phyloP scores from a whole-genome alignment of 1,140 invertebrate species.

The Agrypnia vestita region DNA sequence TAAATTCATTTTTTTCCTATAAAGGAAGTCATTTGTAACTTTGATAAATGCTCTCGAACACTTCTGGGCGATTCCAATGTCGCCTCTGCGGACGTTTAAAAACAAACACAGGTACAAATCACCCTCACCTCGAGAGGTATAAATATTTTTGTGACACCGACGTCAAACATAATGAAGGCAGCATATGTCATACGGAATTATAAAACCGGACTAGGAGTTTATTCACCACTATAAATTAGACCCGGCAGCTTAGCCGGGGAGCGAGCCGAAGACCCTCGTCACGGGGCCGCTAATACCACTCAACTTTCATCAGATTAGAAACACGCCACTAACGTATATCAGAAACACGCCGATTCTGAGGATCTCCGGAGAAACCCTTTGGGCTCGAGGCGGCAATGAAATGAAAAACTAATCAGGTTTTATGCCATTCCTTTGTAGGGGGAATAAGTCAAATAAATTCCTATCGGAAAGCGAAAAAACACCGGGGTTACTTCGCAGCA shows the following conservation, averaged over 20 bases:
- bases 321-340: conserved; percentile 4
- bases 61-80: conserved; percentile 3
- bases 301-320: conserved; percentile 59
- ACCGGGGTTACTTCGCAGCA: not conserved
- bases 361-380: not conserved
- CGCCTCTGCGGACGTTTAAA: conserved; percentile 2
- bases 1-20: conserved; percentile 18
- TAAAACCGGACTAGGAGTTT: conserved; percentile 26
- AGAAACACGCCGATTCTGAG: not conserved
- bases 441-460: conserved; percentile 30
- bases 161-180: conserved; percentile 48
- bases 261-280: conserved; percentile 50
- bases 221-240: conserved; percentile 56
- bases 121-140: not conserved
- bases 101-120: conserved; percentile 14
- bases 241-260: conserved; percentile 3
- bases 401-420: conserved; percentile 42
- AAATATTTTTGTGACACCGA: conserved; percentile 44
- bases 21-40: conserved; percentile 23
- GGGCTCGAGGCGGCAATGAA: conserved; percentile 10
- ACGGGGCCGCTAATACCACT: conserved; percentile 57
- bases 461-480: not conserved
- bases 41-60: conserved; percentile 6
- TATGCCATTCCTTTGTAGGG: conserved; percentile 22
- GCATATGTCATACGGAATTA: conserved; percentile 46